Percentiles rank a stretch among this genome's conserved stretches.
Conservation (phyloP, 2,113 vertebrate species). For the Hypomesus transpacificus region DNA sequence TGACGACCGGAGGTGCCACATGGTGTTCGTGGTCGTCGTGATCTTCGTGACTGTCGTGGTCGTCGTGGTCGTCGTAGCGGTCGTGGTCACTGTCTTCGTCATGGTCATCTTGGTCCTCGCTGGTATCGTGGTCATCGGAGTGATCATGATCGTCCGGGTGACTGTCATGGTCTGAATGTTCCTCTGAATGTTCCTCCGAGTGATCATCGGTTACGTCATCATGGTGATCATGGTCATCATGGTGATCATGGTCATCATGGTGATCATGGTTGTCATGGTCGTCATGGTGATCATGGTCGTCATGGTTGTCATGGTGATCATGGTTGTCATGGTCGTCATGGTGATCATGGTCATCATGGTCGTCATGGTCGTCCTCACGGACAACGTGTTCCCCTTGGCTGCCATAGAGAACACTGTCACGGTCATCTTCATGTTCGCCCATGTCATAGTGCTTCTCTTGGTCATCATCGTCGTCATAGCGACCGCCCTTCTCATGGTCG, state of each 20-base stretch:
- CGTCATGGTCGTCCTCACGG: slow-evolving; percentile 22
- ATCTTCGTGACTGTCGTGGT: slow-evolving; percentile 32
- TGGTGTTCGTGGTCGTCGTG: slow-evolving; percentile 13
- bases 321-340: slow-evolving; percentile 40
- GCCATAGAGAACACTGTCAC: slow-evolving; percentile 14
- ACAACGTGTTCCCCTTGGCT: slow-evolving; percentile 40
- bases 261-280: slow-evolving; percentile 7
- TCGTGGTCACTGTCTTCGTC: slow-evolving; percentile 12
- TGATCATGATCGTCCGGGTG: slow-evolving; percentile 19
- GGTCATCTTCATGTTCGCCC: slow-evolving; percentile 58
- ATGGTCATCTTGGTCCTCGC: neutral
- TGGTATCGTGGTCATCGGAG: neutral
- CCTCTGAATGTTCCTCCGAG: neutral
- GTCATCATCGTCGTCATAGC: slow-evolving; percentile 17
- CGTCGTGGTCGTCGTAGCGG: slow-evolving; percentile 26
- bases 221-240: slow-evolving; percentile 41
- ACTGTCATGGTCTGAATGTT: slow-evolving; percentile 6
- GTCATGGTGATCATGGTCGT: too few relatives aligned
- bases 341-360: slow-evolving; percentile 12
- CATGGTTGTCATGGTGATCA: neutral
- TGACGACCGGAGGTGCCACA: slow-evolving; percentile 44
- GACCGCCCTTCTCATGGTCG: slow-evolving; percentile 29
- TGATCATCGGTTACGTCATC: slow-evolving; percentile 15
- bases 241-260: slow-evolving; percentile 37
- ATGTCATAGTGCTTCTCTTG: slow-evolving; percentile 61